A percentile compares a stretch with the other conserved stretches of the same genome.
Conservation (phyloP, 1,140 invertebrate genomes). For the Lysiphlebus fabarum region DNA sequence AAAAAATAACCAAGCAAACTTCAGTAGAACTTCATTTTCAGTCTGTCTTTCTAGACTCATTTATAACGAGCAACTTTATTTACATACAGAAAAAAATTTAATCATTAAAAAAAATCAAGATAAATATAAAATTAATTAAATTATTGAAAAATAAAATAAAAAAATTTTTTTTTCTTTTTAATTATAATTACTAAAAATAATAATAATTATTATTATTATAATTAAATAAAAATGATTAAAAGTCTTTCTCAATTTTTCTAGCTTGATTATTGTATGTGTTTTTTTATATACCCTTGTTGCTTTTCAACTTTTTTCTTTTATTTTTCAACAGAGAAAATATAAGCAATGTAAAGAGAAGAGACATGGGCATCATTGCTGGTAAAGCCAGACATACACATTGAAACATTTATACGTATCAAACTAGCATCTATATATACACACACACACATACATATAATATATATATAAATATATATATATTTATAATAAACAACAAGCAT, state of each 20-base stretch:
- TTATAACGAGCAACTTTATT: too few species aligned
- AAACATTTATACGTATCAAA: too few species aligned
- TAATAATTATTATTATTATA: conserved; percentile 16
- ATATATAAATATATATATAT: too few species aligned
- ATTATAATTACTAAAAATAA: conserved; percentile 17
- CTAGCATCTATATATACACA: conserved; percentile 21
- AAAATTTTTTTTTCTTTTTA: background rate
- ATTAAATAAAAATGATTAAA: conserved; percentile 10
- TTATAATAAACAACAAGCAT: conserved; percentile 10
- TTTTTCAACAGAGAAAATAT: conserved; percentile 8
- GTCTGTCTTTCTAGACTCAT: too few species aligned
- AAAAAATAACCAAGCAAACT: background rate
- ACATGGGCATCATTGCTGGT: conserved; percentile 35
- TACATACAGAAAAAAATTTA: background rate
- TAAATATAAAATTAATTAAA: too few species aligned
- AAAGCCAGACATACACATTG: conserved; percentile 30
- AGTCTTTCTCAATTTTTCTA: conserved; percentile 22
- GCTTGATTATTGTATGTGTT: conserved; percentile 14
- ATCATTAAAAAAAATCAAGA: background rate
- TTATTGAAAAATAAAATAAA: too few species aligned
- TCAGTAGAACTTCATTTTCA: background rate
- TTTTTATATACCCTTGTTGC: conserved; percentile 18
- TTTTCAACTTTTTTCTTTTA: conserved; percentile 20
- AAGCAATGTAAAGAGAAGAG: background rate
- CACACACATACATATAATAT: too few species aligned